These are phyloP conservation scores for Megaptera novaeangliae DNA, from an alignment of 2,113 vertebrate species.

Conservation along the genomic window DNA sequence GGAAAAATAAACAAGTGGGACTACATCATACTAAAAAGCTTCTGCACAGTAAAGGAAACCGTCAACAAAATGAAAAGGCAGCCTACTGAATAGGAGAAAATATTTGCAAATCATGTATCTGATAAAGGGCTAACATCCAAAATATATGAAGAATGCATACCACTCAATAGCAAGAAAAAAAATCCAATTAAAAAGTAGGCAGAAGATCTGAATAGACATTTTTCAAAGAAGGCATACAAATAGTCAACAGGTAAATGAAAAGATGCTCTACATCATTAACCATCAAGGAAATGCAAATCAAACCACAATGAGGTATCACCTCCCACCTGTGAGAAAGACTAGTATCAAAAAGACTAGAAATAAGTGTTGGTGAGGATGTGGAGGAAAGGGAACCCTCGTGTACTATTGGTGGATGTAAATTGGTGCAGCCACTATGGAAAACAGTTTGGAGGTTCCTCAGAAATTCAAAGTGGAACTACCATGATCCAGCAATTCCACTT, in stretches of 20 bases:
- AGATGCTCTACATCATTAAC: neutral
- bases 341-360: too few relatives aligned
- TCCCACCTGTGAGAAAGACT: too few relatives aligned
- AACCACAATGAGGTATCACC: neutral
- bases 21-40: neutral
- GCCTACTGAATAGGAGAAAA: neutral
- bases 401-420: neutral
- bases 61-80: neutral
- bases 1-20: neutral
- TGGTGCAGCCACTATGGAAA: neutral
- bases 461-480: neutral
- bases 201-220: neutral
- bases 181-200: neutral
- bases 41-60: neutral
- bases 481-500: neutral
- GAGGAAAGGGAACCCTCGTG: neutral
- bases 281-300: neutral
- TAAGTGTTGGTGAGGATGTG: too few relatives aligned
- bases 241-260: neutral
- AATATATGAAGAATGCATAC: neutral
- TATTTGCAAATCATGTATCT: neutral
- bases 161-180: neutral
- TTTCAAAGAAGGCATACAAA: neutral
- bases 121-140: neutral
- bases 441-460: neutral